phyloP scores from a whole-genome alignment of 2,113 vertebrate genomes.

The Cygnus buccinator region DNA sequence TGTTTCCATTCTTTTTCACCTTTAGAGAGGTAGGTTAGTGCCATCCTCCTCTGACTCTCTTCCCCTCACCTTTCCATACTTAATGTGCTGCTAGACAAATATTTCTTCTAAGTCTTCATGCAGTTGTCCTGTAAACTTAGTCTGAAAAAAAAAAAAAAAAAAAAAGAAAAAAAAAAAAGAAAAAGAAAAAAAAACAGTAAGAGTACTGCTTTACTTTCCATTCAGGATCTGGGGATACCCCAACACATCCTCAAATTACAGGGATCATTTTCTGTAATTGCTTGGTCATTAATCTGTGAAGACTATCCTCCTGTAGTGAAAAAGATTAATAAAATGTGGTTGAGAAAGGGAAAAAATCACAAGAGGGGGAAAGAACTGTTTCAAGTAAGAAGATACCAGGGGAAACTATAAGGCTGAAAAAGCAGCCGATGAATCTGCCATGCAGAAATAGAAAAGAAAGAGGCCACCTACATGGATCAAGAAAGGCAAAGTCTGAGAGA shows the following conservation, averaged over 20 bases:
- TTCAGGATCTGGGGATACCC: neutral
- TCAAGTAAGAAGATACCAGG: neutral
- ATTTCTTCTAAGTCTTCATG: neutral
- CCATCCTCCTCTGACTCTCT: neutral
- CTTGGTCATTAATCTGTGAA: neutral
- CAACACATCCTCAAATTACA: neutral
- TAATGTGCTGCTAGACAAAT: neutral
- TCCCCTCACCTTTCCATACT: neutral
- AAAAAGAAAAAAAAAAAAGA: neutral
- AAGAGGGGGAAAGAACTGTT: neutral
- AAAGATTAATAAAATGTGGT: neutral
- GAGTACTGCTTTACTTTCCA: accelerated
- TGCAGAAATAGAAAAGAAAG: neutral
- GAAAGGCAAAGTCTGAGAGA: neutral
- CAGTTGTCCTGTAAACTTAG: neutral
- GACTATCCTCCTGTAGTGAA: neutral
- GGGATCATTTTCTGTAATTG: neutral
- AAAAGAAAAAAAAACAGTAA: neutral
- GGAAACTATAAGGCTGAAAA: neutral
- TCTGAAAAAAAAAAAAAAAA: neutral
- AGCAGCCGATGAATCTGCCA: neutral
- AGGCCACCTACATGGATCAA: neutral
- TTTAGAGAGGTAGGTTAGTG: neutral
- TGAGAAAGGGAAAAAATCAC: neutral
- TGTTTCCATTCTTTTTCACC: neutral